Base-by-base conservation (phyloP, 1,140 invertebrate species). In the Geopemphigus sp. region DNA sequence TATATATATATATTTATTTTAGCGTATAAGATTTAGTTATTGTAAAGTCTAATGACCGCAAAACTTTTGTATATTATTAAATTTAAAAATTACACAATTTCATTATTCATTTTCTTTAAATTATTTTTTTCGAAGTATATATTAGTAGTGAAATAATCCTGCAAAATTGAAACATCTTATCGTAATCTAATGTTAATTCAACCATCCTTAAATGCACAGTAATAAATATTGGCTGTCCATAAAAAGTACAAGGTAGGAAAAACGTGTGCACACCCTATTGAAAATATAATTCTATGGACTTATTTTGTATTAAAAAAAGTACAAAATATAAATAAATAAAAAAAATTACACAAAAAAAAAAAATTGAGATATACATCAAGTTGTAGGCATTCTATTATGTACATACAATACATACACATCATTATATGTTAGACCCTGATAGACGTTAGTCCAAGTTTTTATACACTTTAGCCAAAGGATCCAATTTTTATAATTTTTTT, bases 241-340 rank as follows among this genome's bases (percentile, higher is more conserved):
- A 61, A 59, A 78, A 78, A 78, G 56, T 78, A 29, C 26, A 78
- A 78, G 74, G 74, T 50, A 78, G 24, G 57, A 78, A 63, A 78
- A 78, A 61, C 32, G 32, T 78, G 74, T 78, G 74, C 74, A 78
- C 74, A 78, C 74, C 74, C 74, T 78, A 78, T 78, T 59, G 57
- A 78, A 78, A 78, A 78, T 59, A 78, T 78, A 78, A 50, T 45
- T 63, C 74, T 78, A 78, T 78, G 74, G 74, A 78, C 74, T 78
- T 78, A 78, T 78, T 78, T 78, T 78, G 74, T 78, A 78, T 78
- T 78, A 78, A 78, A 78, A 72, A 78, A 78, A 78, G 74, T 78
- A 78, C 74, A 78, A 78, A 78, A 78, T 47, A 78, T 78, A 78
- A 78, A 78, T 78, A 78, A 78, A 78, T 78, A 61, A 78, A 78